Percentiles rank a stretch among this genome's conserved stretches.
Conservation (phyloP, 2,888 invertebrate species). For the Scaeva pyrastri region DNA sequence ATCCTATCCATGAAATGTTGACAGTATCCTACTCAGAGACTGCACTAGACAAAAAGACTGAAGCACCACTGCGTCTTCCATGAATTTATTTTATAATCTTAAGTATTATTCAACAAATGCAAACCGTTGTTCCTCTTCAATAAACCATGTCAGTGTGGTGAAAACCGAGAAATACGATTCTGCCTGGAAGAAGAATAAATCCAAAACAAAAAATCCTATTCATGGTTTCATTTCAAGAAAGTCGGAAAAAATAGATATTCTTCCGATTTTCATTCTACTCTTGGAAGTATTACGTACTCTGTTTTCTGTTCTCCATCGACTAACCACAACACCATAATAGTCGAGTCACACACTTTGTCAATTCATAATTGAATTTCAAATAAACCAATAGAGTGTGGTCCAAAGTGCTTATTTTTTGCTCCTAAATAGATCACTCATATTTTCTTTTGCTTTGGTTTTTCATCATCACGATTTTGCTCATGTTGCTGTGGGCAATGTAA, state of each 20-base stretch:
- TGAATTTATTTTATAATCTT: too few relatives aligned
- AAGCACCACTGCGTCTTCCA: too few relatives aligned
- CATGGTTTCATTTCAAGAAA: background rate
- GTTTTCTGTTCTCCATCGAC: background rate
- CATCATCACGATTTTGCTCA: background rate
- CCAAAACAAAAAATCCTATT: background rate
- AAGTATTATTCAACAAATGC: too few relatives aligned
- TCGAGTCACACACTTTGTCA: background rate
- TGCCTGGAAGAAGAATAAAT: background rate
- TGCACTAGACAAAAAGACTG: too few relatives aligned
- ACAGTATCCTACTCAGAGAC: too few relatives aligned
- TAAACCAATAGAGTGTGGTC: background rate
- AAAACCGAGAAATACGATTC: background rate
- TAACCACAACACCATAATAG: background rate
- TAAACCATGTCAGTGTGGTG: slow-evolving; percentile 3
- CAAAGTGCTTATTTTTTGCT: background rate
- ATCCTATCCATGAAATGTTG: too few relatives aligned
- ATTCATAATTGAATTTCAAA: slow-evolving; percentile 32
- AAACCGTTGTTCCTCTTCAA: too few relatives aligned
- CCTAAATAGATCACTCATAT: background rate
- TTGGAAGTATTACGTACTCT: background rate
- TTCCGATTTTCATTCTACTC: background rate
- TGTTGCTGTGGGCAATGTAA: background rate
- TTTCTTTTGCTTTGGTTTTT: slow-evolving; percentile 10
- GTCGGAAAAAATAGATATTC: background rate